These are phyloP conservation scores for Diprion similis DNA, from an alignment of 1,140 invertebrate species.

Conservation along the genomic window DNA sequence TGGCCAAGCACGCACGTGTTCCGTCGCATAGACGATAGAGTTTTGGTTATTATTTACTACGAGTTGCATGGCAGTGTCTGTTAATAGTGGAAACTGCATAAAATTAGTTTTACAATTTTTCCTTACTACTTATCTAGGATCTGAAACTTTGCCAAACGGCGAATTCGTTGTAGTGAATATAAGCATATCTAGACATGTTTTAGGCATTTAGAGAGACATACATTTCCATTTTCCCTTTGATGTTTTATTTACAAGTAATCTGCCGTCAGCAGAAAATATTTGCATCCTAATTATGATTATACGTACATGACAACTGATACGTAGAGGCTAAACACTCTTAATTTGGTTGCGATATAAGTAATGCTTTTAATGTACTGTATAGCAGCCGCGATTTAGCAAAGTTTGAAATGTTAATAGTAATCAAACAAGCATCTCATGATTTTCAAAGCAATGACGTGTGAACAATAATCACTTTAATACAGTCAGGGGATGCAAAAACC, in stretches of 20 bases:
- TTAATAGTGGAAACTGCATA: no score
- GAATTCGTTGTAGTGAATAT: neutral
- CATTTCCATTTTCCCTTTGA: conserved; percentile 2
- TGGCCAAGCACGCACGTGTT: no score
- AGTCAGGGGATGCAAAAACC: no score
- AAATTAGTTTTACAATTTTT: no score
- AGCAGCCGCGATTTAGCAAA: neutral
- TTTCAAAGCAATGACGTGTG: no score
- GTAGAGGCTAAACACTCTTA: neutral
- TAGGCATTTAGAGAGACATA: neutral
- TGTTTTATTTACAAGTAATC: neutral
- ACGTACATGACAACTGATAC: neutral
- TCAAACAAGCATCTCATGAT: neutral
- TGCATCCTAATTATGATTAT: neutral
- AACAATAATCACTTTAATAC: no score
- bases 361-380: neutral
- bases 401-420: neutral
- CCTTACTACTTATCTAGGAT: neutral
- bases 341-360: neutral
- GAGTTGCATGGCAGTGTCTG: no score
- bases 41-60: no score
- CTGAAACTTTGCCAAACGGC: neutral
- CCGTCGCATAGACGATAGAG: no score
- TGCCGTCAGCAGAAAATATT: neutral
- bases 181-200: neutral